Evolutionary conservation across 2,797 vertebrate genomes (phyloP).

Genomic region (Crenuchus spilurus): DNA sequence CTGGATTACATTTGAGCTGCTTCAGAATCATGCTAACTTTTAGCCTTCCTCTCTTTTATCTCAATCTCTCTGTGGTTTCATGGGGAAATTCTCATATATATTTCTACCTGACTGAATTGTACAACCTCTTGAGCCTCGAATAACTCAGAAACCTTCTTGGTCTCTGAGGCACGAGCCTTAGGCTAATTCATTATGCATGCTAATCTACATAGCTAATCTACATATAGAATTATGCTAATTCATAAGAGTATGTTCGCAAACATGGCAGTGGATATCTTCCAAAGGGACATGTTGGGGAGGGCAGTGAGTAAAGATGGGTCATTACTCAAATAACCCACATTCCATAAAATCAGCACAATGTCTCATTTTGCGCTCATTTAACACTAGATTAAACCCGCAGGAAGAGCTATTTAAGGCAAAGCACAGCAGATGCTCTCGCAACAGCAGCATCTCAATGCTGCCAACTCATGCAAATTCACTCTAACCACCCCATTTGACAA

Average conservation of each 20-base stretch:
- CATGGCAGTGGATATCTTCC: neutral
- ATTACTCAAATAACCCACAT: neutral
- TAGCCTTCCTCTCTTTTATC: neutral
- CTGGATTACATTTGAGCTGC: neutral
- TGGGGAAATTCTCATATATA: neutral
- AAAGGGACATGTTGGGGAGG: neutral
- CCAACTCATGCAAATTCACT: too few relatives aligned
- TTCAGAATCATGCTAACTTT: neutral
- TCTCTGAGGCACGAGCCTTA: neutral
- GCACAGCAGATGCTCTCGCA: neutral
- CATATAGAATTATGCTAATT: conserved; percentile 42
- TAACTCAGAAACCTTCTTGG: neutral
- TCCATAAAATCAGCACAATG: neutral
- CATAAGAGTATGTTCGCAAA: neutral
- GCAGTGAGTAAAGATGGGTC: neutral
- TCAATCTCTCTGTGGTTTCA: neutral
- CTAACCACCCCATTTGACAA: too few relatives aligned
- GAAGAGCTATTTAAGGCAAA: neutral
- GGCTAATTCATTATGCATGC: conserved; percentile 39
- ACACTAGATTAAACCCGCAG: neutral
- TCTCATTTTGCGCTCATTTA: neutral
- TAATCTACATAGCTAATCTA: conserved; percentile 27
- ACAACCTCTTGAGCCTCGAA: neutral
- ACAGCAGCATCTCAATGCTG: too few relatives aligned
- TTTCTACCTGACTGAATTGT: neutral